These are phyloP conservation scores for Drosophila burlai DNA, from an alignment of 1,140 invertebrate genomes.

Conservation along the genomic window DNA sequence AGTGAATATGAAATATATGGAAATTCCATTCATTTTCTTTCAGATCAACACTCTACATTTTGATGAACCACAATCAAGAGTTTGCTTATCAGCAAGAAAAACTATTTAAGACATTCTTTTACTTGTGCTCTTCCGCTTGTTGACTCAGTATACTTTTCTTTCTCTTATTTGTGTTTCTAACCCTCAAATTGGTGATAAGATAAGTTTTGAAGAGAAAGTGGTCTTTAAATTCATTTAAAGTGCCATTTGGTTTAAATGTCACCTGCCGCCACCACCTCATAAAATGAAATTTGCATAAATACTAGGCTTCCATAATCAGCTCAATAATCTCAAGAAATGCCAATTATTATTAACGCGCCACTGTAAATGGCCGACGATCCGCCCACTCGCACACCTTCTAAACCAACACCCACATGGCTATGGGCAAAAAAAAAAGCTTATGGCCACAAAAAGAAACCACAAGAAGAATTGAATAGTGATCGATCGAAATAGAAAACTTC, in stretches of 20 bases:
- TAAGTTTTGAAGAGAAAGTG: slow-evolving; percentile 25
- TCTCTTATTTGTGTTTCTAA: slow-evolving; percentile 25
- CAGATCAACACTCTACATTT: neutral
- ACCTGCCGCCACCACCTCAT: slow-evolving; percentile 59
- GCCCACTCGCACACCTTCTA: slow-evolving; percentile 40
- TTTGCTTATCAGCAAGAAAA: slow-evolving; percentile 35
- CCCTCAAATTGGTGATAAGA: slow-evolving; percentile 18
- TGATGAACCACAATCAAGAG: slow-evolving; percentile 25
- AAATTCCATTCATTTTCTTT: slow-evolving; percentile 1
- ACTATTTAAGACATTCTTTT: neutral
- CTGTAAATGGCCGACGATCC: slow-evolving; percentile 41
- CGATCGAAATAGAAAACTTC: neutral
- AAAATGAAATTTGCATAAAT: slow-evolving; percentile 54
- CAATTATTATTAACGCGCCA: slow-evolving; percentile 67
- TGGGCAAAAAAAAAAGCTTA: slow-evolving; percentile 22
- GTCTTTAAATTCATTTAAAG: neutral
- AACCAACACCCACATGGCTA: slow-evolving; percentile 18
- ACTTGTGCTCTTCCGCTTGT: slow-evolving; percentile 3
- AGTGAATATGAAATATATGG: neutral
- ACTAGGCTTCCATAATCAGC: slow-evolving; percentile 32
- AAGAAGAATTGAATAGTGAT: slow-evolving; percentile 33
- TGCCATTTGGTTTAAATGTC: slow-evolving; percentile 8
- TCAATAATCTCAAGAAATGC: slow-evolving; percentile 57
- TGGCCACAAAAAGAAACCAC: slow-evolving; percentile 23
- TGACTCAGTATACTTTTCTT: slow-evolving; percentile 3